phyloP scores from a whole-genome alignment of 92 coral and sea anemone genomes.

The Diadumene lineata region DNA sequence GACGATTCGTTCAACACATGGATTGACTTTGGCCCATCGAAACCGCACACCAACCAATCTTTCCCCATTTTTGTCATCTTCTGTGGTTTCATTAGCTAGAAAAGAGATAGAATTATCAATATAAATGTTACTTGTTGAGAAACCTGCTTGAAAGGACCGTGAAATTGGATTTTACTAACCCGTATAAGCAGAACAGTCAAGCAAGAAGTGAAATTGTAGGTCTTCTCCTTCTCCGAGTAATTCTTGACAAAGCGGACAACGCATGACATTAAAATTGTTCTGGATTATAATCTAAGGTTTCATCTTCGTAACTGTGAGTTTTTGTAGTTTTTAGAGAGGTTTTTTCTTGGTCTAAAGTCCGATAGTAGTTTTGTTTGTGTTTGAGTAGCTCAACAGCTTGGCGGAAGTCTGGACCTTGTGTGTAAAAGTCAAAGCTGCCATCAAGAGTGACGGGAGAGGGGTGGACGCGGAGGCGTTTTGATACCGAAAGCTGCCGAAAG shows the following conservation, averaged over 20 bases:
- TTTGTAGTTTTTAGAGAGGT: not conserved
- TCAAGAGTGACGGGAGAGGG: not conserved
- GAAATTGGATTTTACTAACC: constrained; percentile 27
- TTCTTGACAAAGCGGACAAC: constrained; percentile 85
- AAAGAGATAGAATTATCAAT: not conserved
- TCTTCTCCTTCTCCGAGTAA: constrained; percentile 55
- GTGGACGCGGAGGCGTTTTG: constrained; percentile 14
- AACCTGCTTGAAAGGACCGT: not conserved
- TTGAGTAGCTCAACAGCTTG: not conserved
- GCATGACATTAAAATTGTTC: constrained; percentile 45
- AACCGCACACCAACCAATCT: constrained; percentile 56
- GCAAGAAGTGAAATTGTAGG: constrained; percentile 78
- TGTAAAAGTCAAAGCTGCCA: not conserved
- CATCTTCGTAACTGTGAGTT: not conserved
- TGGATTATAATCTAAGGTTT: not conserved
- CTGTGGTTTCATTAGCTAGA: not conserved
- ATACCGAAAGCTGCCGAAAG: not conserved
- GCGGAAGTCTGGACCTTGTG: constrained; percentile 14
- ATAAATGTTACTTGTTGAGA: not conserved
- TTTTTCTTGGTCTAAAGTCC: not conserved
- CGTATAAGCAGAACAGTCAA: constrained; percentile 61
- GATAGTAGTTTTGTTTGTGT: not conserved
- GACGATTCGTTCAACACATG: constrained; percentile 76
- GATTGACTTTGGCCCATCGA: constrained; percentile 85
- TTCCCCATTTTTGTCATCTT: not conserved